Base-by-base conservation (phyloP, 2,797 vertebrate species). In the Ptychobarbus kaznakovi region DNA sequence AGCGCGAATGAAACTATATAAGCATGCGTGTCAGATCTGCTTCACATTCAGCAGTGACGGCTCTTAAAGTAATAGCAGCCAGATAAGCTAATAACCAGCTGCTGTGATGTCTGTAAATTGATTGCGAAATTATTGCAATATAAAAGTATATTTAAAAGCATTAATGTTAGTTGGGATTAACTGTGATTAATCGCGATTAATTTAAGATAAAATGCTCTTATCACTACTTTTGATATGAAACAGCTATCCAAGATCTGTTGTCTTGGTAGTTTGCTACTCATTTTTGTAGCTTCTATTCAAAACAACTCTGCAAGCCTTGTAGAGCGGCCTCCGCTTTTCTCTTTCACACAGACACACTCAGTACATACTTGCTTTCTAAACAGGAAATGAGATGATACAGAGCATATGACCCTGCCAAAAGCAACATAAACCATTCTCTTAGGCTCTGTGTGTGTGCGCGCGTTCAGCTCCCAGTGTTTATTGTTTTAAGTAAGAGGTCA, bases 361-460 rank as follows among this genome's bases (percentile, higher is more conserved):
- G 38, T 82, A 69, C 81, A 77, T 77, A 70, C 75, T 84, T 79
- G 84, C 84, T 89, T 86, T 80, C 76, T 76, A 87, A 89, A 90
- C 86, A 89, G 88, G 90, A 88, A 88, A 86, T 79, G 51, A 66
- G 87, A 80, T 75, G 73, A 88, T 87, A 84, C 87, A 87, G 84
- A 88, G 72, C 65, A 70, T 35, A 73, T 86, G 79, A 86, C 81
- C 79, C 84, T 75, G 86, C 61, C 81, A 84, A 78, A 53, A 89
- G 79, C 70, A 84, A 87, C 86, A 86, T 88, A 86, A 90, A n/a
- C 81, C 77, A 89, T 80, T 76, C 82, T 89, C 82, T 46, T 53
- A 84, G 87, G 82, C 80, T 78, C 44, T 53, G 51, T 84, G 56
- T 32, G 35, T 83, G 78, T 51, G 40, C 18, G 35, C 46, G 20